Percentiles rank a stretch among this genome's conserved stretches.
Evolutionary conservation across 2,888 invertebrate genomes (phyloP).

Genomic region (Hydriomena furcata): DNA sequence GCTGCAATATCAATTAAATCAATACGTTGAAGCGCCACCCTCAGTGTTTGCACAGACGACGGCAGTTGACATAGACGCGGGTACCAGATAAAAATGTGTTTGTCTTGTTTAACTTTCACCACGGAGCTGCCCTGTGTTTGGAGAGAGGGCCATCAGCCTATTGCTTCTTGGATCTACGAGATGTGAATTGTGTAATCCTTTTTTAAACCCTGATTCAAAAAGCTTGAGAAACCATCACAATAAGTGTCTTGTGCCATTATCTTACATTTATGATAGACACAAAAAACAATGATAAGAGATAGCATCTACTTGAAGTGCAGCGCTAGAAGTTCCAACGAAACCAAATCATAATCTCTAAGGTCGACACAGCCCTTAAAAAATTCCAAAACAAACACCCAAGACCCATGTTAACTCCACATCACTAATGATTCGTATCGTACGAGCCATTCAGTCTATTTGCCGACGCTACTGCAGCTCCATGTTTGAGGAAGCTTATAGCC

Average conservation of each 20-base stretch:
- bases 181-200: constrained; percentile 30
- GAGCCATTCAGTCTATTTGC: constrained; percentile 57
- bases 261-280: no score
- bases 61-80: constrained; percentile 64
- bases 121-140: constrained; percentile 58
- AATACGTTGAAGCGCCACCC: constrained; percentile 64
- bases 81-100: constrained; percentile 76
- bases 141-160: constrained; percentile 45
- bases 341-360: constrained; percentile 1
- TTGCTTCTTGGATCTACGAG: constrained; percentile 31
- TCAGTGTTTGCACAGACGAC: constrained; percentile 66
- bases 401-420: constrained; percentile 32
- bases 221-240: no score
- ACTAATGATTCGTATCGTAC: constrained; percentile 57
- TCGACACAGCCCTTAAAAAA: constrained; percentile 7
- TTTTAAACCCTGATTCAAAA: no score
- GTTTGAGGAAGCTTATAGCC: constrained; percentile 69
- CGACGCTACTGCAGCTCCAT: constrained; percentile 61
- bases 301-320: no score
- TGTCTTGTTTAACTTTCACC: constrained; percentile 68
- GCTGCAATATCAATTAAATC: constrained; percentile 71
- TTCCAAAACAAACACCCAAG: constrained; percentile 21
- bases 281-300: no score
- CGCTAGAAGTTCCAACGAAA: constrained; percentile 1
- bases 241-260: no score